A percentile compares a stretch with the other conserved stretches of the same genome.
Conservation (phyloP, 2,797 vertebrate species). For the Channa striata region DNA sequence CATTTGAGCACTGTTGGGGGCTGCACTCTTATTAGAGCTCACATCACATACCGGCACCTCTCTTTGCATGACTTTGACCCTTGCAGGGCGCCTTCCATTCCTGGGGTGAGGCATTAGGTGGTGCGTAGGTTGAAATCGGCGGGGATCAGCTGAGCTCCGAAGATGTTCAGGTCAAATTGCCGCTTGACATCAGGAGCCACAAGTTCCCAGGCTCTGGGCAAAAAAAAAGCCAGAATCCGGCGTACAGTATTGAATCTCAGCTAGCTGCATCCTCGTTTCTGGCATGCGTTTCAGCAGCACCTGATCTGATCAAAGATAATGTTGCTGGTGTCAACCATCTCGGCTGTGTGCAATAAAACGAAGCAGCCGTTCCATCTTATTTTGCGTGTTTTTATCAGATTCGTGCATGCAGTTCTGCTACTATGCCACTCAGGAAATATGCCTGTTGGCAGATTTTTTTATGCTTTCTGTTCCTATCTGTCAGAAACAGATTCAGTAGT, state of each 20-base stretch:
- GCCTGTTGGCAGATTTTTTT: constrained; percentile 29
- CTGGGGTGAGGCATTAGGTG: constrained; percentile 5
- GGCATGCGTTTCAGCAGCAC: constrained; percentile 19
- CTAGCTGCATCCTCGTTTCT: constrained; percentile 19
- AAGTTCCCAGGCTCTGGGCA: neutral
- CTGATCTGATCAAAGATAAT: constrained; percentile 48
- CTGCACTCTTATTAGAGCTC: constrained; percentile 21
- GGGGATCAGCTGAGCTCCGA: constrained; percentile 1
- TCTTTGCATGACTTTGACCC: neutral
- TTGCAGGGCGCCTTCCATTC: neutral
- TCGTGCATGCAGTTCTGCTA: constrained; percentile 17
- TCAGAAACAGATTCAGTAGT: constrained; percentile 35
- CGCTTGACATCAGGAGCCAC: neutral
- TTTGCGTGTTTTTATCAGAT: constrained; percentile 41
- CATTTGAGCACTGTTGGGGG: neutral
- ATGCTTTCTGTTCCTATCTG: constrained; percentile 37
- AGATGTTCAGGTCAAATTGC: constrained; percentile 25
- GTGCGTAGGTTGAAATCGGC: constrained; percentile 16
- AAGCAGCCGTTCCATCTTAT: constrained; percentile 27
- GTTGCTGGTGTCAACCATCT: constrained; percentile 36
- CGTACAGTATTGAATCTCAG: constrained; percentile 46
- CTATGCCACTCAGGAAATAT: constrained; percentile 40
- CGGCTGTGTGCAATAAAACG: constrained; percentile 25
- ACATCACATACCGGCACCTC: constrained; percentile 8
- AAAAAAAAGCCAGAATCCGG: constrained; percentile 16